Conservation (phyloP, 2,113 vertebrate species). For the Cyanoliseus patagonus region DNA sequence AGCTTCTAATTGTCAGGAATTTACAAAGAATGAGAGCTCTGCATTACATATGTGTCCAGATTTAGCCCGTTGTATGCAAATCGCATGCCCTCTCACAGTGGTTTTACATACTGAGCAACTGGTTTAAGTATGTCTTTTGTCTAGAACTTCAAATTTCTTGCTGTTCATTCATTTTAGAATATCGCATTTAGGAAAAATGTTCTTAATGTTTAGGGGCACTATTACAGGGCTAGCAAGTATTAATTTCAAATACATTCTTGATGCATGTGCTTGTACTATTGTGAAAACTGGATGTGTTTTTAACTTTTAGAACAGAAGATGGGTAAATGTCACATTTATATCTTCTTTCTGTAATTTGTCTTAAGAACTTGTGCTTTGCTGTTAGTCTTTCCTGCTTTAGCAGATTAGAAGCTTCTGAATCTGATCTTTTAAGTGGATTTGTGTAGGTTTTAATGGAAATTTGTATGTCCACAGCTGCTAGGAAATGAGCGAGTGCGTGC, state of each 20-base stretch:
- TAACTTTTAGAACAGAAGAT: neutral
- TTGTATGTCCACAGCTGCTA: conserved; percentile 19
- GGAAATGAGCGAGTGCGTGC: neutral
- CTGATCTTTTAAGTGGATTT: neutral
- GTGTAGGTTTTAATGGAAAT: neutral
- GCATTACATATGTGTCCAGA: neutral
- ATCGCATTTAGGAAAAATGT: neutral
- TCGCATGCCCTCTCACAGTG: neutral
- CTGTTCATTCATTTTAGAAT: neutral
- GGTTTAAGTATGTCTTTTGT: neutral
- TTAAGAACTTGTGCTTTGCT: neutral
- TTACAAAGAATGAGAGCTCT: neutral
- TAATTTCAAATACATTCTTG: neutral
- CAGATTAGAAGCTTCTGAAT: neutral
- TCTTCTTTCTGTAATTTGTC: neutral
- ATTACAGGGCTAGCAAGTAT: accelerated
- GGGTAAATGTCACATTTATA: neutral
- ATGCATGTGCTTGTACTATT: neutral
- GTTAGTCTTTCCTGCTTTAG: neutral
- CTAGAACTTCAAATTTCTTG: neutral
- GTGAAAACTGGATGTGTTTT: neutral
- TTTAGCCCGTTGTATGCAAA: neutral
- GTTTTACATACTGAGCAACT: neutral
- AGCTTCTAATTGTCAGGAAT: neutral
- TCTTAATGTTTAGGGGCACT: neutral